Evolutionary conservation across 2,888 invertebrate species (phyloP).

Genomic region (Neoaliturus tenellus): DNA sequence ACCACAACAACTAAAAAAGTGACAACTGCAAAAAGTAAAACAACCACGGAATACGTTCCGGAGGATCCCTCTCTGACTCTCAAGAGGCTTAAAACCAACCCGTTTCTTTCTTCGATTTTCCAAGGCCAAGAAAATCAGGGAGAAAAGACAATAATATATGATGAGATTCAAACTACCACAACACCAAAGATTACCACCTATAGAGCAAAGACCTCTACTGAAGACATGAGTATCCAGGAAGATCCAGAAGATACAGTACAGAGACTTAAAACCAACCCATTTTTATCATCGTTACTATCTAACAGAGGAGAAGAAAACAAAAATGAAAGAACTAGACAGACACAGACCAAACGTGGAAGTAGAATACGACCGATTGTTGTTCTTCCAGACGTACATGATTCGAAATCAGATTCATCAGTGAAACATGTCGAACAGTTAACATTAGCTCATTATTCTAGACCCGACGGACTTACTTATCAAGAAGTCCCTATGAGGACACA

Average conservation of each 20-base stretch:
- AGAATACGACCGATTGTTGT: slow-evolving; percentile 21
- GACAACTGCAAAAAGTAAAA: slow-evolving; percentile 6
- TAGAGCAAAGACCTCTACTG: slow-evolving; percentile 25
- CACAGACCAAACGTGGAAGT: neutral
- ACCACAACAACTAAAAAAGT: slow-evolving; percentile 11
- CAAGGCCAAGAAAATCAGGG: neutral
- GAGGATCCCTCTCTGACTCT: slow-evolving; percentile 33
- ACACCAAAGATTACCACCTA: slow-evolving; percentile 41
- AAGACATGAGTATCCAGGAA: neutral
- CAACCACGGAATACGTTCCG: slow-evolving; percentile 28
- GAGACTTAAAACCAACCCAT: slow-evolving; percentile 25
- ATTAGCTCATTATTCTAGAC: slow-evolving; percentile 64
- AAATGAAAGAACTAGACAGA: neutral
- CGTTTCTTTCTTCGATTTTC: slow-evolving; percentile 37
- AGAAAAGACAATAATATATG: neutral
- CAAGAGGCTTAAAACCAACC: neutral
- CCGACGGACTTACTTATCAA: slow-evolving; percentile 55
- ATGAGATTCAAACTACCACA: neutral
- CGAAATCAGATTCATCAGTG: slow-evolving; percentile 54
- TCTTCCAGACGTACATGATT: neutral
- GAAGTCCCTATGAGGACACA: slow-evolving; percentile 60
- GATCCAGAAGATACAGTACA: neutral
- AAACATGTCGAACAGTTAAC: slow-evolving; percentile 66
- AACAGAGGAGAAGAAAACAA: neutral
- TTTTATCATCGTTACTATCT: slow-evolving; percentile 11